Evolutionary conservation across 2,888 invertebrate species (phyloP).

Genomic region (Spilosoma lubricipeda): DNA sequence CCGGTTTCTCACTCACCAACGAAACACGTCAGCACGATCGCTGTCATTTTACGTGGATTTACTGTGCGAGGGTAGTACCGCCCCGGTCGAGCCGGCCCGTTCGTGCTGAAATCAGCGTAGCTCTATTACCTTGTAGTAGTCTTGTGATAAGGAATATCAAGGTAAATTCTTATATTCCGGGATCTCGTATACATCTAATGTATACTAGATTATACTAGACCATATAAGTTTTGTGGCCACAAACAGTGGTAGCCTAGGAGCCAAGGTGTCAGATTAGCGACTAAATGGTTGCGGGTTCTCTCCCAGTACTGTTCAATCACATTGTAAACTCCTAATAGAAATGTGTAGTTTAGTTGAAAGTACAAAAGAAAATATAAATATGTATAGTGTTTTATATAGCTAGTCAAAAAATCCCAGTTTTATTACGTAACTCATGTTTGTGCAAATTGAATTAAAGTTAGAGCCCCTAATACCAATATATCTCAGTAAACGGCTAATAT

Average conservation of each 20-base stretch:
- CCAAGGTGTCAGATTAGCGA: not conserved
- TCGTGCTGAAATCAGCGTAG: too few relatives aligned
- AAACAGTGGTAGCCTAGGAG: not conserved
- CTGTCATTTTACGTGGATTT: too few relatives aligned
- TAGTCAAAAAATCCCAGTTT: not conserved
- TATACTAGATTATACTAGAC: not conserved
- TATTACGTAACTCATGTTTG: not conserved
- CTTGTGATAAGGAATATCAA: not conserved
- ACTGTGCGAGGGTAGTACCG: too few relatives aligned
- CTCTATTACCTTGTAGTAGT: too few relatives aligned
- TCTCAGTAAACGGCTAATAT: conserved; percentile 27
- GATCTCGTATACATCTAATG: not conserved
- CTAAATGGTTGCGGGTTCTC: not conserved
- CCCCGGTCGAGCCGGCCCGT: too few relatives aligned
- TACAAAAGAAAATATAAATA: too few relatives aligned
- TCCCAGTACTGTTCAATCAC: not conserved
- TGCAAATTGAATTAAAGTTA: conserved; percentile 6
- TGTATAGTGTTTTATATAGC: not conserved
- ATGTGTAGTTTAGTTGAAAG: not conserved
- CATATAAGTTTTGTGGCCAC: too few relatives aligned
- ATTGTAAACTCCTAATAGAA: not conserved
- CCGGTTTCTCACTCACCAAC: too few relatives aligned
- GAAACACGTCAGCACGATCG: too few relatives aligned
- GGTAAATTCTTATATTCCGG: not conserved
- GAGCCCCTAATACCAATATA: conserved; percentile 9